Evolutionary conservation across 2,113 vertebrate species (phyloP).

Genomic region (Laticauda laticaudata): DNA sequence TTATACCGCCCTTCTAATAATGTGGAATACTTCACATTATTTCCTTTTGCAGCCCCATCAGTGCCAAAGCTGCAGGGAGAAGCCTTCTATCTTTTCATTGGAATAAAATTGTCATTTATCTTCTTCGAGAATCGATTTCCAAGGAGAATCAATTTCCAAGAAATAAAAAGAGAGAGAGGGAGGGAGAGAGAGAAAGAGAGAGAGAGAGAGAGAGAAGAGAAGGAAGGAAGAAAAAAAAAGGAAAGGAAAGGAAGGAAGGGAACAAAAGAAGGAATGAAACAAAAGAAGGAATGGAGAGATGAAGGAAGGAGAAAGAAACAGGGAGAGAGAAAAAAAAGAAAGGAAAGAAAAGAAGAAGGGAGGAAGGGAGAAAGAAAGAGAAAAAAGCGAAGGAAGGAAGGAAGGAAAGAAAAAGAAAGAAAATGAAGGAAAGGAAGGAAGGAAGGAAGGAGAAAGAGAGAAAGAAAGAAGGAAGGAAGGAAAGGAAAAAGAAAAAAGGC

Average conservation of each 20-base stretch:
- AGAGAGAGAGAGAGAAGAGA: background rate
- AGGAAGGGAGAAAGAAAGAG: rapidly evolving
- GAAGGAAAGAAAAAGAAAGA: no score
- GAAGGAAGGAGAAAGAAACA: no score
- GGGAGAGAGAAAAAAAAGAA: rapidly evolving
- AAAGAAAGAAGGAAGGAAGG: background rate
- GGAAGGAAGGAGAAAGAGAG: no score
- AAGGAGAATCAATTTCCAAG: slow-evolving; percentile 13
- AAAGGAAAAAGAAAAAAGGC: background rate
- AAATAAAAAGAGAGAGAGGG: background rate
- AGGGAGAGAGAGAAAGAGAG: no score
- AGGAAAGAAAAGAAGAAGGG: background rate
- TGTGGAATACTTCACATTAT: background rate
- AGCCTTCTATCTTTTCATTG: background rate
- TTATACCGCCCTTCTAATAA: background rate
- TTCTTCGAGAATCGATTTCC: background rate
- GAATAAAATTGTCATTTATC: slow-evolving; percentile 22
- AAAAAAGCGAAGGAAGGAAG: no score
- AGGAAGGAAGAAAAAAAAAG: no score
- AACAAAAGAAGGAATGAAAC: background rate
- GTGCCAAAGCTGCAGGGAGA: background rate
- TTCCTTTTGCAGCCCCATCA: slow-evolving; percentile 3
- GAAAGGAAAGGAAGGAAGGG: no score
- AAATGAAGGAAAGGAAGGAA: no score
- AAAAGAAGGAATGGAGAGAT: no score